Conservation (phyloP, 2,888 invertebrate species). For the Drosophila affinis region DNA sequence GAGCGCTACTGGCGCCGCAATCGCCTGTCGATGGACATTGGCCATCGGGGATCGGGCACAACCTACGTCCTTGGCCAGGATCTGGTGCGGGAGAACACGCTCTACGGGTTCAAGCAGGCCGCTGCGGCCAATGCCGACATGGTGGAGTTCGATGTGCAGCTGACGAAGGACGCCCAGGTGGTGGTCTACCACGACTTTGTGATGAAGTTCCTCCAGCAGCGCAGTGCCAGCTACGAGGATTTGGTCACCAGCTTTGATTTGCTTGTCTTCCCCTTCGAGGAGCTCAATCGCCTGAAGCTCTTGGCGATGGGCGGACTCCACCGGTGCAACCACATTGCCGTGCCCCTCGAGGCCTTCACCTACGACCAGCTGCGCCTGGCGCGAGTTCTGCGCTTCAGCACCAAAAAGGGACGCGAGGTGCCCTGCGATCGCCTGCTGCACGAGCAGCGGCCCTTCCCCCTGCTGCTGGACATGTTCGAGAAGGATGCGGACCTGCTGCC, state of each 20-base stretch:
- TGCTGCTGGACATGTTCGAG: constrained; percentile 90
- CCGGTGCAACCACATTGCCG: constrained; percentile 20
- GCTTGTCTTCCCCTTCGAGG: constrained; percentile 95
- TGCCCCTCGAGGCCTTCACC: constrained; percentile 88
- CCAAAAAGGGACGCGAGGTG: constrained; percentile 85
- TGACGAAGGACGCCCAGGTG: constrained; percentile 96
- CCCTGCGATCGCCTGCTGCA: constrained; percentile 84
- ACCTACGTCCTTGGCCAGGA: constrained; percentile 89
- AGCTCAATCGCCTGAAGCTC: constrained; percentile 93
- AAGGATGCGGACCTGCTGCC: constrained; percentile 86
- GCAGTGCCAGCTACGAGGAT: constrained; percentile 85
- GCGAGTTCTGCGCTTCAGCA: constrained; percentile 88
- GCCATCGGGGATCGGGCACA: constrained; percentile 95
- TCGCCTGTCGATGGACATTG: constrained; percentile 94
- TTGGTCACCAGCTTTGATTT: constrained; percentile 88
- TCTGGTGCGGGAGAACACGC: constrained; percentile 96
- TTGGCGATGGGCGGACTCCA: constrained; percentile 86
- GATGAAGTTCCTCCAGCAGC: constrained; percentile 93
- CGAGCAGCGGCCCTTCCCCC: constrained; percentile 96
- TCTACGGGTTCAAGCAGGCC: constrained; percentile 95
- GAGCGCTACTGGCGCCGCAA: constrained; percentile 92
- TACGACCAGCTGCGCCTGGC: constrained; percentile 89
- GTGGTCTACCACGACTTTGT: constrained; percentile 97
- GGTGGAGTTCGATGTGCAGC: constrained; percentile 98
- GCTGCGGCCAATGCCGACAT: constrained; percentile 96